Evolutionary conservation across 1,140 invertebrate genomes (phyloP).

Genomic region (Oncopeltus fasciatus): DNA sequence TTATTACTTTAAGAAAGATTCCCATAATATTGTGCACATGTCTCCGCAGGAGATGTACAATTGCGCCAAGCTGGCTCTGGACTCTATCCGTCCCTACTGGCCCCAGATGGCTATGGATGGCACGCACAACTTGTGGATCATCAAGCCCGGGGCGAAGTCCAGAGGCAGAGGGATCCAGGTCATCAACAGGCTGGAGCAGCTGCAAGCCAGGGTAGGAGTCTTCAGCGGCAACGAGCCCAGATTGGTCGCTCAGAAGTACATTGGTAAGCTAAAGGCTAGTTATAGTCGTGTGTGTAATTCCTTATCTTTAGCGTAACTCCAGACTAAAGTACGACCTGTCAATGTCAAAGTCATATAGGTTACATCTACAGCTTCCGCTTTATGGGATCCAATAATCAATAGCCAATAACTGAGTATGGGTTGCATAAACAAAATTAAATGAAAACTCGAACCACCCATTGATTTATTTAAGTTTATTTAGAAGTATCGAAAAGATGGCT

Average conservation of each 20-base stretch:
- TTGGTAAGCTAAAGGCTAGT: conserved; percentile 48
- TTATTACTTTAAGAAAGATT: too few species aligned
- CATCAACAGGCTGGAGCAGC: conserved; percentile 72
- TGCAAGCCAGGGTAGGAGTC: conserved; percentile 47
- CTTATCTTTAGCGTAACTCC: too few species aligned
- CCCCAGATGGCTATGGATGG: conserved; percentile 73
- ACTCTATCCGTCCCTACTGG: conserved; percentile 49
- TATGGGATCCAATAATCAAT: too few species aligned
- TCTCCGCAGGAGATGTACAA: conserved; percentile 32
- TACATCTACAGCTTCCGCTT: too few species aligned
- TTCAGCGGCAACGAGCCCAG: conserved; percentile 46
- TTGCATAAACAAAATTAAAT: too few species aligned
- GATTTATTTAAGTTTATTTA: too few species aligned
- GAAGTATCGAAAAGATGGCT: too few species aligned
- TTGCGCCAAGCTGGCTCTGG: conserved; percentile 37
- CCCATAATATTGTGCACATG: neutral
- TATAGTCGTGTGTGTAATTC: too few species aligned
- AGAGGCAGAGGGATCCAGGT: conserved; percentile 77
- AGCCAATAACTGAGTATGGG: too few species aligned
- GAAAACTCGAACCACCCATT: too few species aligned
- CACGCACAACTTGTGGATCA: conserved; percentile 79
- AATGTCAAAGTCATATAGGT: too few species aligned
- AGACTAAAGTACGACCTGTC: too few species aligned
- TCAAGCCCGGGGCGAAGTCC: conserved; percentile 87
- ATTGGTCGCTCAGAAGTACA: conserved; percentile 90